These are phyloP conservation scores for Bos javanicus DNA, from an alignment of 2,113 vertebrate genomes.

Conservation along the genomic window DNA sequence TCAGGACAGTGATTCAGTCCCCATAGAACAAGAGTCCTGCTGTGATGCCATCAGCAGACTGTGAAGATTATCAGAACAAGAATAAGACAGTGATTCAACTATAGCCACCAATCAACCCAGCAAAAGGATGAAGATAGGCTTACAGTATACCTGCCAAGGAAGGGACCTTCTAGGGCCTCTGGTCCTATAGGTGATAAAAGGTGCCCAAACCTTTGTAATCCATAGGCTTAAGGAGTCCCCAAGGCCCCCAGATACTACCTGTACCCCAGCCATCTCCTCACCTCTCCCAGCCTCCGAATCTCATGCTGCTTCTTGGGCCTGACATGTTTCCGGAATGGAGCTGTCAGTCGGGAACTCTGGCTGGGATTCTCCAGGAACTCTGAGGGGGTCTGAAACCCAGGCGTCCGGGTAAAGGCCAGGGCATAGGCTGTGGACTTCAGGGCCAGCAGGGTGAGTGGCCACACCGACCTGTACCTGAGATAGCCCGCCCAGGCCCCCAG, in stretches of 20 bases:
- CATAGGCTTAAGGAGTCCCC: not conserved
- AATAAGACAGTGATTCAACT: not conserved
- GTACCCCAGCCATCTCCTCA: conserved; percentile 46
- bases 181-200: not conserved
- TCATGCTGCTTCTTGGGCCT: conserved; percentile 97
- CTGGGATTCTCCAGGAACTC: conserved; percentile 88
- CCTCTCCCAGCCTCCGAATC: conserved; percentile 87
- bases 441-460: conserved; percentile 92
- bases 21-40: not conserved
- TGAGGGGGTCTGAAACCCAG: conserved; percentile 63
- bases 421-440: conserved; percentile 84
- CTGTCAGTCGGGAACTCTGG: conserved; percentile 88
- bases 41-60: not conserved
- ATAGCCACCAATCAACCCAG: not conserved
- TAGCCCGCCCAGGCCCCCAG: not conserved
- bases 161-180: not conserved
- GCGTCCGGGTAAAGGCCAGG: conserved; percentile 84
- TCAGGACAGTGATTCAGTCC: not conserved
- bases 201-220: not conserved
- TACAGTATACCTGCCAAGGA: not conserved
- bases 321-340: conserved; percentile 92
- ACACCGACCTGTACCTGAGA: conserved; percentile 85
- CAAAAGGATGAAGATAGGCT: not conserved
- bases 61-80: not conserved
- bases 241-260: not conserved